A percentile compares a stretch with the other conserved stretches of the same genome.
phyloP scores from a whole-genome alignment of 1,140 invertebrate genomes.

The Penaeus vannamei region DNA sequence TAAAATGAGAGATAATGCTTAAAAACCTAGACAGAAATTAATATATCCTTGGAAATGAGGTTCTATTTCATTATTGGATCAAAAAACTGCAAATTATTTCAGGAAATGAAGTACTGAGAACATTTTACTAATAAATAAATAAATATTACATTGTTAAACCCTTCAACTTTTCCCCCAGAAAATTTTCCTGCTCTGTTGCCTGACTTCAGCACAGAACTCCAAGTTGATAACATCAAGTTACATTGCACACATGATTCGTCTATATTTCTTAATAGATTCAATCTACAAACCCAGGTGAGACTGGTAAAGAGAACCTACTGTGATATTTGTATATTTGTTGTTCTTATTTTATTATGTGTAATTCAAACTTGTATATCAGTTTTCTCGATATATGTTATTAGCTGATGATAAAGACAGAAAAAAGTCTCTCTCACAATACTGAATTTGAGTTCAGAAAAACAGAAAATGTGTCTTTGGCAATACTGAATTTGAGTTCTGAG shows the following conservation, averaged over 20 bases:
- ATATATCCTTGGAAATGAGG: not conserved
- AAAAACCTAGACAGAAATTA: no score
- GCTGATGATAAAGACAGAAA: no score
- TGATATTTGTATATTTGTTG: not conserved
- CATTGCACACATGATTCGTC: constrained; percentile 52
- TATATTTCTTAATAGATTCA: constrained; percentile 49
- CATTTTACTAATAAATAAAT: not conserved
- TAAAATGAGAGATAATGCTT: no score
- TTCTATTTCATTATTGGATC: no score
- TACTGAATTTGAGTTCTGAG: no score
- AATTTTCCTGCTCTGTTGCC: constrained; percentile 58
- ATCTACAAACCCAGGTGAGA: constrained; percentile 55
- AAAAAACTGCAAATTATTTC: not conserved
- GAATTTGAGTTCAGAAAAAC: no score
- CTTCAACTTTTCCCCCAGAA: constrained; percentile 35
- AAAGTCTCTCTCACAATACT: no score
- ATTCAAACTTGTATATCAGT: not conserved
- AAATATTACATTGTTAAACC: not conserved
- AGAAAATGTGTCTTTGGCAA: no score
- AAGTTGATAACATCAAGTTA: constrained; percentile 51
- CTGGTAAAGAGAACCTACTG: not conserved
- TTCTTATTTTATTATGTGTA: not conserved
- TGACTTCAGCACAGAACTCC: constrained; percentile 62
- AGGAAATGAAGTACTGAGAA: no score
- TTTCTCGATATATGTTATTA: not conserved